These are phyloP conservation scores for Myotis findleyi DNA, from an alignment of 2,797 vertebrate species.

Conservation along the genomic window DNA sequence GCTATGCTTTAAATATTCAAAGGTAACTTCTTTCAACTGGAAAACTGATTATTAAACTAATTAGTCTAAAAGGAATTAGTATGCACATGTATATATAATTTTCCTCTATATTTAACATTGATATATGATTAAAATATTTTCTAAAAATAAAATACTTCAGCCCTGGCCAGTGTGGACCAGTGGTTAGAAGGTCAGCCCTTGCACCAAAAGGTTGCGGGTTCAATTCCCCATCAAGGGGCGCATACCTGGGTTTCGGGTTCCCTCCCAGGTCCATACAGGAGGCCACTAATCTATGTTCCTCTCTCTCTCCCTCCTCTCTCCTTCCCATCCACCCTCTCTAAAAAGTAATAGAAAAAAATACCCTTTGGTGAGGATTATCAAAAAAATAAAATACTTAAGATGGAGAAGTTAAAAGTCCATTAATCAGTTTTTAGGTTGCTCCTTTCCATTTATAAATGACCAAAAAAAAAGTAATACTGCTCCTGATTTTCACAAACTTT, in stretches of 20 bases:
- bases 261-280: no score
- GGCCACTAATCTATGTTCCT: no score
- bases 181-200: not conserved
- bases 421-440: not conserved
- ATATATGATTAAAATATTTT: constrained; percentile 21
- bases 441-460: not conserved
- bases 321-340: no score
- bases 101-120: not conserved
- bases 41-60: not conserved
- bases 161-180: not conserved
- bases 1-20: constrained; percentile 51
- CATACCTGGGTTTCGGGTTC: no score
- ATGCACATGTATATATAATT: not conserved
- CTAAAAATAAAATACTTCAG: not conserved
- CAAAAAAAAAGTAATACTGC: not conserved
- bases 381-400: not conserved
- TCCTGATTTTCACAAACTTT: constrained; percentile 45
- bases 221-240: no score
- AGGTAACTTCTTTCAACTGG: constrained; percentile 23
- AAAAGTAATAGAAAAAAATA: no score
- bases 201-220: not conserved
- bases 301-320: no score
- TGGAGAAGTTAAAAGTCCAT: constrained; percentile 32
- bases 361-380: no score
- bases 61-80: not conserved